A percentile compares a stretch with the other conserved stretches of the same genome.
phyloP scores from a whole-genome alignment of 2,888 invertebrate species.

The Dasypogon diadema region DNA sequence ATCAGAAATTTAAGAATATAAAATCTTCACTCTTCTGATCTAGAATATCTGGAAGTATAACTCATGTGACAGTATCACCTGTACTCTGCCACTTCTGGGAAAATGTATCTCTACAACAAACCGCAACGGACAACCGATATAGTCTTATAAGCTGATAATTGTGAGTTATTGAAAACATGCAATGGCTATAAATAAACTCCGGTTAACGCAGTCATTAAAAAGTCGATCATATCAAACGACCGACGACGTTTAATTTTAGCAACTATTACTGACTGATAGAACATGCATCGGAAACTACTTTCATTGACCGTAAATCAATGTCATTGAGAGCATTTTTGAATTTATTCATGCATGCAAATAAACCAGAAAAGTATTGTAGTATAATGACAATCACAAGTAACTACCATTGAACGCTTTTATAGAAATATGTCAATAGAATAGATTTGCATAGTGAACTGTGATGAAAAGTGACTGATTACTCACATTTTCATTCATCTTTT shows the following conservation, averaged over 20 bases:
- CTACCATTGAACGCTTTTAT: constrained; percentile 35
- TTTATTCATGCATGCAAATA: constrained; percentile 39
- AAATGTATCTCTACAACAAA: too few species aligned
- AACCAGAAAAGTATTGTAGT: constrained; percentile 17
- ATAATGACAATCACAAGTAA: constrained; percentile 22
- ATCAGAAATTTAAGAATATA: too few species aligned
- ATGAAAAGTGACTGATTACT: too few species aligned
- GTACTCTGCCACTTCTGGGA: too few species aligned
- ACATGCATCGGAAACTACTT: constrained; percentile 29
- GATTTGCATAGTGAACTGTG: too few species aligned
- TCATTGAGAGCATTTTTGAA: constrained; percentile 11
- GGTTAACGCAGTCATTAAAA: constrained; percentile 1
- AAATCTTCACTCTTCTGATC: too few species aligned
- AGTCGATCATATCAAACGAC: constrained; percentile 1
- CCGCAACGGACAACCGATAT: too few species aligned
- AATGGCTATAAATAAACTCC: background rate
- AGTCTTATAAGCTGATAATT: too few species aligned
- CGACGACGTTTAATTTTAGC: constrained; percentile 17
- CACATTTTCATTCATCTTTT: too few species aligned
- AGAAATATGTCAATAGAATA: constrained; percentile 15
- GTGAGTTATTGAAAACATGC: background rate
- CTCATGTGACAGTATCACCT: too few species aligned
- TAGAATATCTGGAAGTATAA: too few species aligned
- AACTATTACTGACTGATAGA: constrained; percentile 6
- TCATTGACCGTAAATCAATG: constrained; percentile 46